Conservation (phyloP, 1,140 invertebrate genomes). For the Heterodera carotae region DNA sequence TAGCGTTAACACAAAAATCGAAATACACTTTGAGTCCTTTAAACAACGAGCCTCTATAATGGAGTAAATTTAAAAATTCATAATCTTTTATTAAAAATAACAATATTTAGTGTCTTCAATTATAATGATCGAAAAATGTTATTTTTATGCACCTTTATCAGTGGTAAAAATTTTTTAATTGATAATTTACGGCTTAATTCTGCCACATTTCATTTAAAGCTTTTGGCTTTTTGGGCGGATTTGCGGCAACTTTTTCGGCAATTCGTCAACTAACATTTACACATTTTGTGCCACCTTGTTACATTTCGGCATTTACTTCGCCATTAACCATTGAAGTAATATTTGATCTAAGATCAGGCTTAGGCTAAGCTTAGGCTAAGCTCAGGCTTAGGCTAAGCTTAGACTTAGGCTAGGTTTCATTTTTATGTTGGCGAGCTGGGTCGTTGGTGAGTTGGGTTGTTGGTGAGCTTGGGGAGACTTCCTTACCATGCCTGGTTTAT, state of each 20-base stretch:
- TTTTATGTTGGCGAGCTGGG: no score
- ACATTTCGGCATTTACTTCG: conserved; percentile 51
- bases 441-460: no score
- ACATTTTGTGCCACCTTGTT: conserved; percentile 59
- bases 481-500: not conserved
- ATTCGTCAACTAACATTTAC: conserved; percentile 55
- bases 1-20: not conserved
- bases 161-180: conserved; percentile 8
- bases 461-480: not conserved
- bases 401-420: no score
- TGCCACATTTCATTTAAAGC: not conserved
- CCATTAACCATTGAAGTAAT: not conserved
- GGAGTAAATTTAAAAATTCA: not conserved
- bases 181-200: not conserved
- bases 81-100: conserved; percentile 4
- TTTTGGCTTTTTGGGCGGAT: conserved; percentile 55
- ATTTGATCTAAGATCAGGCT: no score
- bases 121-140: conserved; percentile 8
- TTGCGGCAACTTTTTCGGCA: conserved; percentile 62
- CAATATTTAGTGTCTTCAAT: conserved; percentile 18
- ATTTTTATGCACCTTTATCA: conserved; percentile 27
- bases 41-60: not conserved
- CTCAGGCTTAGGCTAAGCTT: no score
- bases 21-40: not conserved
- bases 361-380: no score